Evolutionary conservation across 2,888 invertebrate species (phyloP).

Genomic region (Mythimna pallens): DNA sequence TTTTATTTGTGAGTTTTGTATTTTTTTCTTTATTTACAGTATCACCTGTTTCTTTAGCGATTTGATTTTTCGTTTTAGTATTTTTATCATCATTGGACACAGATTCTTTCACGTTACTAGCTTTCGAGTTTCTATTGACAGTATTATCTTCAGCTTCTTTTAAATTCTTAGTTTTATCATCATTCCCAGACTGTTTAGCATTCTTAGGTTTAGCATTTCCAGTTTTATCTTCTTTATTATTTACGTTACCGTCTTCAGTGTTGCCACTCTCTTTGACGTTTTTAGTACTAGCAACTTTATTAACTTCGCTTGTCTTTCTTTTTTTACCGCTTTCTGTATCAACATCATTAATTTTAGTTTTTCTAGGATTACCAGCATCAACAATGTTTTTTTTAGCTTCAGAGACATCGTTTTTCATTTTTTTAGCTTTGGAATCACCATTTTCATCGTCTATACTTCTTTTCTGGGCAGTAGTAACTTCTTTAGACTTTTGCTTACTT

Average conservation of each 20-base stretch:
- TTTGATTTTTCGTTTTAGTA: slow-evolving; percentile 15
- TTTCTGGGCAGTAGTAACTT: slow-evolving; percentile 50
- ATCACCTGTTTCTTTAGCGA: neutral
- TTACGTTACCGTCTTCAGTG: slow-evolving; percentile 23
- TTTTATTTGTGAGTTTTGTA: slow-evolving; percentile 27
- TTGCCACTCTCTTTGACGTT: slow-evolving; percentile 37
- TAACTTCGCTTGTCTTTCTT: slow-evolving; percentile 31
- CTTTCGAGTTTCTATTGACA: neutral
- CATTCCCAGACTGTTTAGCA: slow-evolving; percentile 36
- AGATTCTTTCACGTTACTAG: slow-evolving; percentile 30
- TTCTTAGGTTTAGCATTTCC: slow-evolving; percentile 15
- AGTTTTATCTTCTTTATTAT: slow-evolving; percentile 21
- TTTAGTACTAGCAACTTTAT: slow-evolving; percentile 37
- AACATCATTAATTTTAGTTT: slow-evolving; percentile 28
- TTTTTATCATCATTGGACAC: neutral
- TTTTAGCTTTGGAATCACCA: slow-evolving; percentile 17
- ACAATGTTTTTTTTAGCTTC: slow-evolving; percentile 33
- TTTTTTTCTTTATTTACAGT: slow-evolving; percentile 28
- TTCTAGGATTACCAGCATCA: slow-evolving; percentile 26
- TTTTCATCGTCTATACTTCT: slow-evolving; percentile 38
- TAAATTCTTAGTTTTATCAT: slow-evolving; percentile 28
- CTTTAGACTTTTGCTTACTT: slow-evolving; percentile 72
- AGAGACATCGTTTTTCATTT: slow-evolving; percentile 33
- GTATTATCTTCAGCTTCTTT: slow-evolving; percentile 5
- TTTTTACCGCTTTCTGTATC: slow-evolving; percentile 43